These are phyloP conservation scores for Sarcoramphus papa DNA, from an alignment of 2,797 vertebrate species.

Conservation along the genomic window DNA sequence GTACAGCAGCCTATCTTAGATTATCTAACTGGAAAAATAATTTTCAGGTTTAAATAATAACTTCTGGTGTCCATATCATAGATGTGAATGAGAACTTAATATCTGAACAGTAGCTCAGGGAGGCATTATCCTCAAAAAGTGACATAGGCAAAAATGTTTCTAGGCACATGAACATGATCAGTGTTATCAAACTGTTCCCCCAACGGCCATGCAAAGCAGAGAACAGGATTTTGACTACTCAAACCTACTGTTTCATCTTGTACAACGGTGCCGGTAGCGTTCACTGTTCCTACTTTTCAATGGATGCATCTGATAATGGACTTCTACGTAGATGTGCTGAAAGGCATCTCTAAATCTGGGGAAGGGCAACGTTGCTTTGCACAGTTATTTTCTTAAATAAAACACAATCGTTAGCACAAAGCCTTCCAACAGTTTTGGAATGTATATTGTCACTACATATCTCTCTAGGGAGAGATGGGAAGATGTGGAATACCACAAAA, in stretches of 20 bases:
- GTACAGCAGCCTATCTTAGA: background rate
- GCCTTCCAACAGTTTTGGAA: background rate
- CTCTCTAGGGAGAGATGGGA: background rate
- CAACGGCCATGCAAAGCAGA: background rate
- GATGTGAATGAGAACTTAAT: background rate
- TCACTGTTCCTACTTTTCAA: background rate
- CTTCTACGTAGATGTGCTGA: background rate
- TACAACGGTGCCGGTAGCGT: rapidly evolving
- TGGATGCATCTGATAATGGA: background rate
- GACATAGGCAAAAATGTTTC: background rate
- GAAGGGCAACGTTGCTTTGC: background rate
- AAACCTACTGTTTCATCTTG: background rate
- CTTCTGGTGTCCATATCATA: background rate
- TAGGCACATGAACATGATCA: background rate
- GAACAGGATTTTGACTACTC: background rate
- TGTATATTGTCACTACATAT: background rate
- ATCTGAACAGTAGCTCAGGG: background rate
- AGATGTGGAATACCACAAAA: background rate
- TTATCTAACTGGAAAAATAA: background rate
- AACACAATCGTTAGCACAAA: background rate
- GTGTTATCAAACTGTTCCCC: background rate
- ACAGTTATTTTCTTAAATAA: background rate
- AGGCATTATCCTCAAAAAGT: background rate
- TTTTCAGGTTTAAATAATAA: background rate
- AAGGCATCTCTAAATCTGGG: background rate